Evolutionary conservation across 2,888 invertebrate species (phyloP), one percentile per base, ranked within the genome.

Genomic region (Caenorhabditis plicata): DNA sequence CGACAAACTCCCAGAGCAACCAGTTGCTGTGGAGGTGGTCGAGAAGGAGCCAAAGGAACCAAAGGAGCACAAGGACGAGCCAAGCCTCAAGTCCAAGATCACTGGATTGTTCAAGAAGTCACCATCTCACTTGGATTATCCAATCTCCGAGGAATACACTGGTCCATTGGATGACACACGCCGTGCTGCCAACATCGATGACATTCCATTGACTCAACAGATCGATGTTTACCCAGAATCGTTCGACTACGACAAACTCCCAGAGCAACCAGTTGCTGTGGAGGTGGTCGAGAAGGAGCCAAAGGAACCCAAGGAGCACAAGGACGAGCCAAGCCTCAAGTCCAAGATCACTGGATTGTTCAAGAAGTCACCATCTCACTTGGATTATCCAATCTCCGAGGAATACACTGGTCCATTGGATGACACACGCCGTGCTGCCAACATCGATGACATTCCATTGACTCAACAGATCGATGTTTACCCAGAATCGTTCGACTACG

Each of bases 111-210:
- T 67, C 64, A 65, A 67, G 46, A 47, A 48, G 20, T 44, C 57
- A 9, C 51, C 57, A n/a, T 52, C 65, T 25, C 64, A 64, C 31
- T 56, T 41, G 15, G 67, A 67, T 38, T 67, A 67, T 45, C 67
- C 67, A 11, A 48, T 50, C 25, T 53, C 45, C 23, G 69, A 66
- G n/a, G 23, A 25, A 33, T 68, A 53, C 51, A 53, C 55, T 27
- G 68, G 68, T 36, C 67, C 60, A 17, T 15, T 53, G 20, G 56
- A 58, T 20, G 32, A 54, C 22, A 69, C 64, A 27, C 47, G 40
- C 11, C 45, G 52, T 26, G 26, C 39, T 11, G 22, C 23, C 27
- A 63, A 70, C 13, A 41, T 70, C n/a, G 63, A 60, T 13, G 63
- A 48, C 22, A 17, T 42, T 9, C 60, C 62, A 17, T 35, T 71